Evolutionary conservation across 2,888 invertebrate genomes (phyloP).

Genomic region (Hypolimnas misippus): DNA sequence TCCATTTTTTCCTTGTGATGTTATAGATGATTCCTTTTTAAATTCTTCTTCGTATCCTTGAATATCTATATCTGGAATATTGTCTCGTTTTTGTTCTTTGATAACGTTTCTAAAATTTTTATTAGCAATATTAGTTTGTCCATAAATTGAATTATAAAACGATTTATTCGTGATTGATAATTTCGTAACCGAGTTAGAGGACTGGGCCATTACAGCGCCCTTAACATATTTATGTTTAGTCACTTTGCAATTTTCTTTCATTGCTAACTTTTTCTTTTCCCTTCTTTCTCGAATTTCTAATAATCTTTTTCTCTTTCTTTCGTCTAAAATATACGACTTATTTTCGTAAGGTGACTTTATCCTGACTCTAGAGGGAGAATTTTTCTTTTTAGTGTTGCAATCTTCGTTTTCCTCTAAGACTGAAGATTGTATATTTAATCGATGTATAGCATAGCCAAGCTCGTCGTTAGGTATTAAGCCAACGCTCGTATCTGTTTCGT

Average conservation of each 20-base stretch:
- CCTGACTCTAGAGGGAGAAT: slow-evolving; percentile 59
- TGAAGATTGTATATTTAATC: slow-evolving; percentile 55
- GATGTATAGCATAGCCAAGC: slow-evolving; percentile 57
- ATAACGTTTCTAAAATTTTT: slow-evolving; percentile 45
- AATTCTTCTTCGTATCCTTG: slow-evolving; percentile 43
- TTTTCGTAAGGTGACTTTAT: slow-evolving; percentile 78
- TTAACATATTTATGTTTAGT: slow-evolving; percentile 62
- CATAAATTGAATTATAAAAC: slow-evolving; percentile 77
- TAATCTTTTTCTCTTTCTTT: slow-evolving; percentile 68
- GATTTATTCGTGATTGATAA: slow-evolving; percentile 77
- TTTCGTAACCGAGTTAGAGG: slow-evolving; percentile 72
- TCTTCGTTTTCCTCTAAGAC: slow-evolving; percentile 63
- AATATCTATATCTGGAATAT: slow-evolving; percentile 44
- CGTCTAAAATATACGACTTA: slow-evolving; percentile 64
- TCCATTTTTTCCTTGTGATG: slow-evolving; percentile 47
- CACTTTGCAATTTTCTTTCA: slow-evolving; percentile 64
- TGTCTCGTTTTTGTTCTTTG: slow-evolving; percentile 48
- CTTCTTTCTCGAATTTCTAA: slow-evolving; percentile 71
- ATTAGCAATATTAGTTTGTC: slow-evolving; percentile 53
- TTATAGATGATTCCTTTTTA: slow-evolving; percentile 44
- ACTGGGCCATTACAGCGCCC: slow-evolving; percentile 58
- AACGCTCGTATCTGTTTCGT: slow-evolving; percentile 44
- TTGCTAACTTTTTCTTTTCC: slow-evolving; percentile 66
- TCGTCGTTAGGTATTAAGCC: slow-evolving; percentile 53
- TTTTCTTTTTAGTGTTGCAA: slow-evolving; percentile 51